Conservation (phyloP, 2,888 invertebrate genomes). For the Bombyx huttoni region DNA sequence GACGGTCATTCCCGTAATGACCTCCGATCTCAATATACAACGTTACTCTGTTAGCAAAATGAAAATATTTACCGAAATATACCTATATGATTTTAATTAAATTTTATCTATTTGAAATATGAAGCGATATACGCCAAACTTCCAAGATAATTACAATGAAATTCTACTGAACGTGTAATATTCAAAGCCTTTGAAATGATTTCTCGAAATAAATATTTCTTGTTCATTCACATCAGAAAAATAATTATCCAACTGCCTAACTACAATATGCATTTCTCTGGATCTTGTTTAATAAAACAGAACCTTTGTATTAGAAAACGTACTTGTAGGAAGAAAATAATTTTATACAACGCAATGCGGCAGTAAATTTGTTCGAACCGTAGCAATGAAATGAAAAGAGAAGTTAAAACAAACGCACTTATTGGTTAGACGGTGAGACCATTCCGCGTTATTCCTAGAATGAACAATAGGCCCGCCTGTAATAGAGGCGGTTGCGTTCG, state of each 20-base stretch:
- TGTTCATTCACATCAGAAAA: slow-evolving; percentile 15
- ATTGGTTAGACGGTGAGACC: slow-evolving; percentile 31
- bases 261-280: background rate
- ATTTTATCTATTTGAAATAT: slow-evolving; percentile 12
- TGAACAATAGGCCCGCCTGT: slow-evolving; percentile 55
- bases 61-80: background rate
- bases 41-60: background rate
- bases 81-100: background rate
- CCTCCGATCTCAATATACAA: background rate
- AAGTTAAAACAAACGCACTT: slow-evolving; percentile 47
- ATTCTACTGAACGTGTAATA: slow-evolving; percentile 46
- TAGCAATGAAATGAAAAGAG: slow-evolving; percentile 29
- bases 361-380: slow-evolving; percentile 30
- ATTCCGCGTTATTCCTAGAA: slow-evolving; percentile 52
- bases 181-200: slow-evolving; percentile 34
- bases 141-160: slow-evolving; percentile 20
- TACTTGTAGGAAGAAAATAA: slow-evolving; percentile 21
- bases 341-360: slow-evolving; percentile 36
- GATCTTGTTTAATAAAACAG: background rate
- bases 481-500: slow-evolving; percentile 43
- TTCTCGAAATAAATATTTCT: slow-evolving; percentile 36
- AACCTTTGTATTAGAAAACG: slow-evolving; percentile 13
- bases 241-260: too few relatives aligned
- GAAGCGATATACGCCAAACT: slow-evolving; percentile 7
- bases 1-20: background rate